A percentile compares a stretch with the other conserved stretches of the same genome.
Evolutionary conservation across 2,113 vertebrate species (phyloP).

Genomic region (Eretmochelys imbricata): DNA sequence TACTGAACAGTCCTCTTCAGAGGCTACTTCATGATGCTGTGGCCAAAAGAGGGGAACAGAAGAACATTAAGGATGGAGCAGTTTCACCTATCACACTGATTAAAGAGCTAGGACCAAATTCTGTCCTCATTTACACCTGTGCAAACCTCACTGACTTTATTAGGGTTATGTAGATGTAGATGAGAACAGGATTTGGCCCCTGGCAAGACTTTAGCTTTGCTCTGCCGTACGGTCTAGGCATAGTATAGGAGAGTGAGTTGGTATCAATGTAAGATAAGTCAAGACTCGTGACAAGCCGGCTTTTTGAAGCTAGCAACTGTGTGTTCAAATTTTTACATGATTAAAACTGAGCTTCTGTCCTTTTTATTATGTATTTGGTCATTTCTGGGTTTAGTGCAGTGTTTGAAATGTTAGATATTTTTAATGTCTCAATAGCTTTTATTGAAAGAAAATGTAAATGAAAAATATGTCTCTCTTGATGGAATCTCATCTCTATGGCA

Average conservation of each 20-base stretch:
- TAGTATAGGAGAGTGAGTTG: background rate
- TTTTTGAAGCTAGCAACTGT: background rate
- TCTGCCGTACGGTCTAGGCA: background rate
- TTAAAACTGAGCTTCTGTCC: conserved; percentile 10
- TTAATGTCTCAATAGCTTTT: conserved; percentile 52
- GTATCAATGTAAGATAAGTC: background rate
- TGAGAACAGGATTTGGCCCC: background rate
- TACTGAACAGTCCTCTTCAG: background rate
- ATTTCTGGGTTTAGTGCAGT: background rate
- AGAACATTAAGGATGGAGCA: background rate
- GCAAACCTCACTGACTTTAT: background rate
- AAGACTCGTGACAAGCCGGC: background rate
- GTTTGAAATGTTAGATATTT: conserved; percentile 42
- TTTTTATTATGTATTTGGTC: conserved; percentile 11
- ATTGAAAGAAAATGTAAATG: conserved; percentile 69
- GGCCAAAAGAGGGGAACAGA: background rate
- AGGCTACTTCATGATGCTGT: background rate
- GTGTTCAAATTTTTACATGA: background rate
- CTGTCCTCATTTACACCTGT: background rate
- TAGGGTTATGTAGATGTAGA: background rate
- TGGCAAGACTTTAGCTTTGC: background rate
- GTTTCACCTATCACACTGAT: background rate
- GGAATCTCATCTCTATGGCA: conserved; percentile 35
- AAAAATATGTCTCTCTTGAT: conserved; percentile 52
- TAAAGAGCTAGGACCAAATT: background rate